phyloP scores from a whole-genome alignment of 2,797 vertebrate genomes.

The Coregonus suidteri region DNA sequence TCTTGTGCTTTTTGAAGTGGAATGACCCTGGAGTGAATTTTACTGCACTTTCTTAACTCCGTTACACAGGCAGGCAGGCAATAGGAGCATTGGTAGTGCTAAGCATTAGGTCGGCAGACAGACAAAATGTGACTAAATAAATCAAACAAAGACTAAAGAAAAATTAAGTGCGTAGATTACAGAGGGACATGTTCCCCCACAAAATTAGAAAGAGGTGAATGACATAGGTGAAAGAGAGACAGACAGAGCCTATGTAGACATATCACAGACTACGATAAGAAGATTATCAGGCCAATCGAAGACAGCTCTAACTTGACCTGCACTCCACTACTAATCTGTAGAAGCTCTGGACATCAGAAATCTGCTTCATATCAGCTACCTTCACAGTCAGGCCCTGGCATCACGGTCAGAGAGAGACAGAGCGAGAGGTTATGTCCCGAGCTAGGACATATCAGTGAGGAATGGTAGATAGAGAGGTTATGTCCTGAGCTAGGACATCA shows the following conservation, averaged over 20 bases:
- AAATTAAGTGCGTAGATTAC: conserved; percentile 14
- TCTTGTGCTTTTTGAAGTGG: too few species aligned
- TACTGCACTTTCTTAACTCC: too few species aligned
- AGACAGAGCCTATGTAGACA: conserved; percentile 72
- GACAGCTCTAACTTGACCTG: conserved; percentile 56
- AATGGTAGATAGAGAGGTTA: too few species aligned
- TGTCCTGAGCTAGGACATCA: too few species aligned
- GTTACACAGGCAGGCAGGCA: too few species aligned
- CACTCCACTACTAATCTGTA: conserved; percentile 24
- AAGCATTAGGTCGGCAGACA: too few species aligned
- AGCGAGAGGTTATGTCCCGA: neutral
- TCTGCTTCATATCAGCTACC: conserved; percentile 11
- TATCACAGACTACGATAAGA: conserved; percentile 72
- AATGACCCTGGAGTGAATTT: too few species aligned
- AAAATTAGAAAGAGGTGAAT: conserved; percentile 42
- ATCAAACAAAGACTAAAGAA: neutral
- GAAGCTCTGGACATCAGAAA: conserved; percentile 23
- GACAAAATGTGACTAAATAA: too few species aligned
- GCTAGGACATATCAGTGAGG: too few species aligned
- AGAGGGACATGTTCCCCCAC: conserved; percentile 24
- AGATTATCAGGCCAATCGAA: conserved; percentile 72
- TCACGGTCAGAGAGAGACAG: conserved; percentile 31
- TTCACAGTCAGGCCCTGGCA: conserved; percentile 19
- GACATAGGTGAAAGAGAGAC: conserved; percentile 38
- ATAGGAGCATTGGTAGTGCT: too few species aligned